A percentile compares a stretch with the other conserved stretches of the same genome.
Evolutionary conservation across 2,113 vertebrate genomes (phyloP).

Genomic region (Sciurus niger): DNA sequence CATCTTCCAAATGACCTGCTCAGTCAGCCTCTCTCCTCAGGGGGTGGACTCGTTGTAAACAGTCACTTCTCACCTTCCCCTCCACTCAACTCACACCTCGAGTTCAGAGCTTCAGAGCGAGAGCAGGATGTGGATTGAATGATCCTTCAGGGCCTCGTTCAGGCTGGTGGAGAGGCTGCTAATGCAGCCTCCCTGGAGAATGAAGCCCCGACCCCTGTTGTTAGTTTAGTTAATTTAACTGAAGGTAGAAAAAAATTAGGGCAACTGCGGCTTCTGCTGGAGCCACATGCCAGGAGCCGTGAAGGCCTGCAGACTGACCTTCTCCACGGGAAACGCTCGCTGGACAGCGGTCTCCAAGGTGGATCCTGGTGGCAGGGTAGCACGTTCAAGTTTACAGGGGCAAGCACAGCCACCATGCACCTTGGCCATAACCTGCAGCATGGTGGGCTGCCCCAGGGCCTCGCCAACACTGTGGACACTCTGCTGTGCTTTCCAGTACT

Average conservation of each 20-base stretch:
- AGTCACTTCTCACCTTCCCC: neutral
- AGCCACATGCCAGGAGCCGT: neutral
- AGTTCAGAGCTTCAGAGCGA: neutral
- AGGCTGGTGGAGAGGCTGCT: slow-evolving; percentile 69
- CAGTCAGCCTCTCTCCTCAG: neutral
- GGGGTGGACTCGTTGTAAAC: slow-evolving; percentile 35
- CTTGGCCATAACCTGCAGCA: neutral
- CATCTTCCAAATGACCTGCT: neutral
- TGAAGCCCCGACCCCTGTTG: slow-evolving; percentile 53
- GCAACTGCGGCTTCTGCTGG: neutral
- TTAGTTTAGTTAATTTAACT: slow-evolving; percentile 71
- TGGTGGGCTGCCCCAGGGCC: accelerated
- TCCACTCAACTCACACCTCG: neutral
- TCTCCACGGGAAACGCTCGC: neutral
- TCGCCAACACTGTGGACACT: accelerated
- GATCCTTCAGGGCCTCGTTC: slow-evolving; percentile 72
- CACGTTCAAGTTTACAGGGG: accelerated
- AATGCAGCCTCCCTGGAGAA: slow-evolving; percentile 66
- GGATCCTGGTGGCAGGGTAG: accelerated
- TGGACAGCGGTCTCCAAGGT: neutral
- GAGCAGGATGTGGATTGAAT: slow-evolving; percentile 45
- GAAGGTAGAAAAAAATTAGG: slow-evolving; percentile 53
- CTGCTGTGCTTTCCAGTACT: accelerated
- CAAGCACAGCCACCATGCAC: accelerated
- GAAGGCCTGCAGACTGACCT: too few relatives aligned